Evolutionary conservation across 2,888 invertebrate species (phyloP), one percentile per base, ranked within the genome.

Genomic region (Arge pagana): DNA sequence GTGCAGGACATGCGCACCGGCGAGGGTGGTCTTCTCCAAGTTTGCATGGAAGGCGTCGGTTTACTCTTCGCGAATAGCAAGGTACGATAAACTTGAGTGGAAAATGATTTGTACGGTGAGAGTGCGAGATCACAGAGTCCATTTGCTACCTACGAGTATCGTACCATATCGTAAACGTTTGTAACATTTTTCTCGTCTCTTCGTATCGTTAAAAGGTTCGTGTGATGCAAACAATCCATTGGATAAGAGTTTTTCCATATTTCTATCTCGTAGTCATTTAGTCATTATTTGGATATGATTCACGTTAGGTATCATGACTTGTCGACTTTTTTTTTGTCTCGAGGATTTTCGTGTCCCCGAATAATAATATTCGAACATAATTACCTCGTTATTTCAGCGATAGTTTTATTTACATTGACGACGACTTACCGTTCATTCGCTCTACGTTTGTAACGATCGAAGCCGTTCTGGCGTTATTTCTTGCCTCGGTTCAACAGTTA

Each of bases 11-110:
- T 98, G 83, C 89, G 88, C 67, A 92, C 95, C 7, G 96, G 96
- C 42, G 96, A 98, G 79, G 98, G 98, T 55, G 99, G 98, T 2
- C 85, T 99, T 52, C 86, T 99, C 67, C 93, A 93, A 84, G 97
- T 98, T 77, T 97, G 98, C 85, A 95, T 99, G 87, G 98, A 99
- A 80, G 99, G 99, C 72, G 96, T 99, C 70, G 96, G 96, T 67
- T 88, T 99, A 65, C 90, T 98, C 70, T 97, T 99, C 83, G 96
- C 96, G 69, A 96, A 96, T 80, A 96, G 96, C 88, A 98, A 99
- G 96, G 98, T 98, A 88, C 78, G 81, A 70, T 50, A 30, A 77
- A 73, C 58, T 54, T 49, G 6, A 50, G 54, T 57, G 37, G 52
- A 40, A 35, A 42, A 49, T 48, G 26, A 42, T 24, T 48, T 59